These are phyloP conservation scores for Bugulina stolonifera DNA, from an alignment of 2,888 invertebrate species.

Conservation along the genomic window DNA sequence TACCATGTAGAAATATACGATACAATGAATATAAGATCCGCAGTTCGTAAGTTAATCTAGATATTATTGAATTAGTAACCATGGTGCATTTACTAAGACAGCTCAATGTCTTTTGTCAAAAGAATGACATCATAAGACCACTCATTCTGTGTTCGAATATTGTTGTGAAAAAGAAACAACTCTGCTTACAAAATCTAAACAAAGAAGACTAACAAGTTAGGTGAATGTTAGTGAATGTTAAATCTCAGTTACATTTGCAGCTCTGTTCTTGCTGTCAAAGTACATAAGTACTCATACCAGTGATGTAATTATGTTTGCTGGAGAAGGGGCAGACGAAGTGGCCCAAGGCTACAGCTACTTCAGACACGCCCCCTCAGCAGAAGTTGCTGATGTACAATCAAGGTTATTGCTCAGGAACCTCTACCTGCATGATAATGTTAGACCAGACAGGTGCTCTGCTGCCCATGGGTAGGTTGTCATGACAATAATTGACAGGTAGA, in stretches of 20 bases:
- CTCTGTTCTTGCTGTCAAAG: constrained; percentile 75
- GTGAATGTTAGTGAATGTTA: no score
- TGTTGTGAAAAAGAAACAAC: no score
- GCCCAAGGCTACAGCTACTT: constrained; percentile 93
- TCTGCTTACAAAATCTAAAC: no score
- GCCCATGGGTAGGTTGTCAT: constrained; percentile 46
- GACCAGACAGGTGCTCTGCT: constrained; percentile 49
- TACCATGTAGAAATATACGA: constrained; percentile 83
- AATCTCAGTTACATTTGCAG: no score
- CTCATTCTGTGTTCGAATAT: no score
- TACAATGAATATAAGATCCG: constrained; percentile 78
- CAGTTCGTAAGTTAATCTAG: constrained; percentile 54
- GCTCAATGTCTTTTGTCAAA: no score
- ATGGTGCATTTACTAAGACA: no score
- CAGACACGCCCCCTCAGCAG: constrained; percentile 72
- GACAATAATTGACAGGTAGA: no score
- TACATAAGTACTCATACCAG: constrained; percentile 77
- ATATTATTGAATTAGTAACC: no score
- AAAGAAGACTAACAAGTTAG: no score
- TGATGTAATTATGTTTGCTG: constrained; percentile 77
- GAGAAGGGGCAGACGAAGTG: constrained; percentile 90
- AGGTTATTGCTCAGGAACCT: constrained; percentile 66
- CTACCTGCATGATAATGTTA: constrained; percentile 47
- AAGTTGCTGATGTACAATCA: constrained; percentile 71
- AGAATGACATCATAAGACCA: no score